Base-by-base conservation (phyloP, 2,888 invertebrate genomes). In the Esperia sulphurella region DNA sequence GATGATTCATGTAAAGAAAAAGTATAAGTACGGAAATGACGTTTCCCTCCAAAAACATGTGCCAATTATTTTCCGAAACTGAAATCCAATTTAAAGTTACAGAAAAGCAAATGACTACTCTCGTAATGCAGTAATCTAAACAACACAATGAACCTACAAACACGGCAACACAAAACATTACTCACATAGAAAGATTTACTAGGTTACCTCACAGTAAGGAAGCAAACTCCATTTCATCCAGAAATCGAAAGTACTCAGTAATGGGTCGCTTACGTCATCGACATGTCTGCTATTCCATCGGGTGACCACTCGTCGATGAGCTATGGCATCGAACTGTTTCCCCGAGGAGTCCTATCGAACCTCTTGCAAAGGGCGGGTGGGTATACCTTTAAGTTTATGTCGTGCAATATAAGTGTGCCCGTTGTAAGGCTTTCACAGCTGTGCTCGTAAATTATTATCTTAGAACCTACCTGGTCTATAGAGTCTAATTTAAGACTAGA, bases 231-330 rank as follows among this genome's bases (percentile, higher is more conserved):
- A 65, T 70, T 78, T 78, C 75, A 80, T 83, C 83, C 83, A 80
- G 83, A 82, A 77, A 82, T 65, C 68, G 83, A 83, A 82, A 83
- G 83, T 77, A 53, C 51, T 56, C 55, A 55, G 65, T 69, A 72
- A 71, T 64, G 60, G 65, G 63, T 55, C 59, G 52, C 46, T 79
- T 80, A 65, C 76, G 70, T 77, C 75, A 75, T 45, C 55, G 49
- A 37, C 59, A 61, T 21, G 21, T 35, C 35, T 1, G 35, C 35
- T n/a, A n/a, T 35, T 35, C 35, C 35, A n/a, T 21, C 21, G 5
- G 21, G 21, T 21, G 21, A 21, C 35, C n/a, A 35, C 10, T n/a
- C n/a, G 8, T 10, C 35, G 21, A 21, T 35, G n/a, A 10, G 35
- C n/a, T 35, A 3, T 35, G 35, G n/a, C 10, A 35, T 31, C n/a